Evolutionary conservation across 2,888 invertebrate species (phyloP).

Genomic region (Ditula angustiorana): DNA sequence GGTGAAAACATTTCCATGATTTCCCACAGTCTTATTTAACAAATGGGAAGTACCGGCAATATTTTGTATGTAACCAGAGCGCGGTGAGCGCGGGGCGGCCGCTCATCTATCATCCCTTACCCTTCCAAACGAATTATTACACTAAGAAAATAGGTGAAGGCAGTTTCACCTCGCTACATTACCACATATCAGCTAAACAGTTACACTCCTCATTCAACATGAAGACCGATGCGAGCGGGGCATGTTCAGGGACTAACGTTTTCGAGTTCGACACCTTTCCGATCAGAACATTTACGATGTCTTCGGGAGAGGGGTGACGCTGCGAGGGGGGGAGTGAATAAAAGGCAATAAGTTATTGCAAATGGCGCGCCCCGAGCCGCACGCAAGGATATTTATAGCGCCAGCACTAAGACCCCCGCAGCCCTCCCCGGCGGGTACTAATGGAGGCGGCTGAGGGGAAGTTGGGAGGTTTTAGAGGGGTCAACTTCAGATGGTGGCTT

Average conservation of each 20-base stretch:
- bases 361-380: constrained; percentile 51
- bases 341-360: constrained; percentile 65
- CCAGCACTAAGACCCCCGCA: not conserved
- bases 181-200: not conserved
- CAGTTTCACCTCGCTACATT: not conserved
- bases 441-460: not conserved
- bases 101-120: not conserved
- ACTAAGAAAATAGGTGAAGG: not conserved
- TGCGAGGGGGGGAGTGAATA: constrained; percentile 49
- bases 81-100: not conserved
- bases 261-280: constrained; percentile 28
- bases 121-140: constrained; percentile 4
- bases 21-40: not conserved
- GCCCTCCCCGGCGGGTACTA: not conserved
- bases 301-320: constrained; percentile 35
- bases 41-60: not conserved
- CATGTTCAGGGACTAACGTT: constrained; percentile 1
- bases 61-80: not conserved
- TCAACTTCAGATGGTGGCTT: not conserved
- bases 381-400: constrained; percentile 31
- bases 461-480: not conserved
- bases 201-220: not conserved
- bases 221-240: not conserved
- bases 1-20: not conserved
- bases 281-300: constrained; percentile 22